These are phyloP conservation scores for Parthenolecanium corni DNA, from an alignment of 2,888 invertebrate species.

Conservation along the genomic window DNA sequence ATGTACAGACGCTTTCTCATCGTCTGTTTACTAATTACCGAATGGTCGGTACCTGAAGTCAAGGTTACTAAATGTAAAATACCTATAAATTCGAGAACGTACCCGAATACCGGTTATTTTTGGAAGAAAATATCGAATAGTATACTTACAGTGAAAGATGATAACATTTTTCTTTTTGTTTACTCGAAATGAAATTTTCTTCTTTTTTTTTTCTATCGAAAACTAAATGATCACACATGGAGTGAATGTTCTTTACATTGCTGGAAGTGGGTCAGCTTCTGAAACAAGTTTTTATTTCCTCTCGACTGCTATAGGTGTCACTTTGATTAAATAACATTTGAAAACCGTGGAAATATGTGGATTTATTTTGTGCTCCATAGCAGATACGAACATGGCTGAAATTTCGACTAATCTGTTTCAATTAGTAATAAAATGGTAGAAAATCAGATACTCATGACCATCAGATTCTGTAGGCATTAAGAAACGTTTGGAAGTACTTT, in stretches of 20 bases:
- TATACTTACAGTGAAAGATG: background rate
- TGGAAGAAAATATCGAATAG: conserved; percentile 3
- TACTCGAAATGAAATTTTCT: background rate
- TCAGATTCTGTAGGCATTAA: too few species aligned
- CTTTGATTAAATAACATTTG: background rate
- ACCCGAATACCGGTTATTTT: conserved; percentile 14
- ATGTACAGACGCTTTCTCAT: conserved; percentile 15
- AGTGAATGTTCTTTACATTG: background rate
- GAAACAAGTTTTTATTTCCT: background rate
- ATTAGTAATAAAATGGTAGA: too few species aligned
- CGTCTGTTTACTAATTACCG: conserved; percentile 15
- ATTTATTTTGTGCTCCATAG: background rate
- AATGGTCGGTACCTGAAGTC: conserved; percentile 2
- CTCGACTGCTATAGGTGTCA: background rate
- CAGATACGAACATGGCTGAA: too few species aligned
- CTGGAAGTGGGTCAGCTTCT: background rate
- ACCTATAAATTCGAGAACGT: conserved; percentile 2
- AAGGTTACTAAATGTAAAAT: conserved; percentile 20
- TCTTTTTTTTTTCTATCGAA: background rate
- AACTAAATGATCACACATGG: background rate
- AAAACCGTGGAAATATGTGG: background rate
- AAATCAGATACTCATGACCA: too few species aligned
- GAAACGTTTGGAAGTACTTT: too few species aligned
- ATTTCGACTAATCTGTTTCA: too few species aligned
- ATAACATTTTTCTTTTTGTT: background rate